Evolutionary conservation across 2,888 invertebrate species (phyloP), one percentile per base, ranked within the genome.

Genomic region (Epinotia demarniana): DNA sequence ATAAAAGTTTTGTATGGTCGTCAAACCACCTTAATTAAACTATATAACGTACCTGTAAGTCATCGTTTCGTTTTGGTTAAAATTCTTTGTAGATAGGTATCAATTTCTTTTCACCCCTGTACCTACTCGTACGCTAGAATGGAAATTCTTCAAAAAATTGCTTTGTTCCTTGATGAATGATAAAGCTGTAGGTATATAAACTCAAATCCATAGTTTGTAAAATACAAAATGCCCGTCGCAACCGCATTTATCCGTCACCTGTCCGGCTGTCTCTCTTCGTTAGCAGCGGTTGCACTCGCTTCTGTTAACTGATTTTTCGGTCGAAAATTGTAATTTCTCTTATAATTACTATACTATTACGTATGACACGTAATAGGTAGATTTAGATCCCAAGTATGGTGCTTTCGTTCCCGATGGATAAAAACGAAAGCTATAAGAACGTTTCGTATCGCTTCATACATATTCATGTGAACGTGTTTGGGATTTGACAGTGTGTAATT

Each of bases 191-290:
- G 13, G 13, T 12, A 49, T 16, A 16, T 16, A 49, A 49, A 6
- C 3, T 16, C 9, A 49, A 49, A 49, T 13, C 13, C 12, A 49
- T 49, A 58, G 9, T 23, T 33, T 58, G 19, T 58, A 33, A 61
- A 61, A 33, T 33, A 61, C 33, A 33, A 61, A 55, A 67, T 27
- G 11, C 69, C 46, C 19, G n/a, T 23, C 11, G 43, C 46, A 23
- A 58, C 69, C 69, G 46, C 58, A 69, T 68, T 60, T 64, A 58
- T 49, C 64, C 60, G 60, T 66, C 58, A 66, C 6, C 72, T 49
- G 58, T 72, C 33, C 13, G 6, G 16, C 39, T 69, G 43, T 18
- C 53, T n/a, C 23, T 49, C 46, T 49, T 58, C 60, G 58, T 58
- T 33, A 60, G 62, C 11, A 19, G 49, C 66, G 66, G 39, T 49